Evolutionary conservation across 2,888 invertebrate species (phyloP), one percentile per base, ranked within the genome.

Genomic region (Dasypolia templi): DNA sequence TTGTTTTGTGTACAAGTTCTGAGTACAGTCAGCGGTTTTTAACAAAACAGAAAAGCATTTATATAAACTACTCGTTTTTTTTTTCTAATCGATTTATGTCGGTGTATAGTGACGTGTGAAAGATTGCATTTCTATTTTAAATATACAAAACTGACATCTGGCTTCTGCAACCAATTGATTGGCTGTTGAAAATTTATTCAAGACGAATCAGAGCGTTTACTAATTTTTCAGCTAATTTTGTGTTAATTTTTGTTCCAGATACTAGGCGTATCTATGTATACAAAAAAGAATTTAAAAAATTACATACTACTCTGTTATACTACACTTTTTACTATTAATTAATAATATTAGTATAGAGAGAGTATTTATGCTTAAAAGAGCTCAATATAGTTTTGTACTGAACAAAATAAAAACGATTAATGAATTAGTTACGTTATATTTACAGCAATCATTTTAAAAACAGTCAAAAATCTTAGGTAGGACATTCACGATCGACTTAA

Each of bases 91-190:
- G 65, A 79, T 85, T 51, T 66, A 71, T 70, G 68, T 79, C 62
- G 69, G 75, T 82, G 75, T 79, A 44, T 62, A 53, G 55, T 82
- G 65, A 62, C 32, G 65, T 73, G 53, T 79, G 65, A 77, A 74
- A 83, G 82, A 83, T 85, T 83, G 84, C 84, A 82, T 79, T 66
- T 58, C 55, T 58, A 65, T 49, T 49, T n/a, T n/a, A 46, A 49
- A 56, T 44, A 46, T 44, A 49, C 14, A 22, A 0, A 46, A 46
- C 22, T n/a, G n/a, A 51, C 11, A 64, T 35, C 32, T n/a, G 32
- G 51, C n/a, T 17, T 5, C 32, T 35, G 11, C 11, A 64, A 51
- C 32, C 17, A 51, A 51, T n/a, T 22, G 3, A 46, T 46, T 63
- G 11, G 17, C 14, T 22, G 22, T 17, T 46, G 29, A 46, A 29